Conservation (phyloP, 1,140 invertebrate species). For the Neodiprion fabricii region DNA sequence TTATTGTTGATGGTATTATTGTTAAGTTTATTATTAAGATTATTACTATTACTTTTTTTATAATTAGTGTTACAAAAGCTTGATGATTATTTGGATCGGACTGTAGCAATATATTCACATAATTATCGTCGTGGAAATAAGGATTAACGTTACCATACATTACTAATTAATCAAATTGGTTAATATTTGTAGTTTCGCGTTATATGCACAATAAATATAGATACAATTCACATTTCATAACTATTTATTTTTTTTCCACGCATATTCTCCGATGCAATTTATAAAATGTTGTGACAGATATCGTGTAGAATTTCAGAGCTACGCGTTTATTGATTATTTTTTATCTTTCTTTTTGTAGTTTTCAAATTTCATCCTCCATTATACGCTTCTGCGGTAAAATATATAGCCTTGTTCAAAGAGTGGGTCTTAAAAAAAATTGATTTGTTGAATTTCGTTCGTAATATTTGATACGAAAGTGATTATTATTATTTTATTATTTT, state of each 20-base stretch:
- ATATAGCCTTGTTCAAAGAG: not conserved
- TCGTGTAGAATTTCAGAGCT: not conserved
- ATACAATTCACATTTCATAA: not conserved
- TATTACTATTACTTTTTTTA: constrained; percentile 53
- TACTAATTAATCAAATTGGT: constrained; percentile 30
- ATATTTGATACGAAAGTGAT: too few relatives aligned
- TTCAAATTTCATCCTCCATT: not conserved
- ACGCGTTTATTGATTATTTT: not conserved
- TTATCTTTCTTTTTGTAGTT: not conserved
- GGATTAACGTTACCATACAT: constrained; percentile 51
- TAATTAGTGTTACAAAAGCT: constrained; percentile 60
- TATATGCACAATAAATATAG: constrained; percentile 8
- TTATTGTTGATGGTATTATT: constrained; percentile 4
- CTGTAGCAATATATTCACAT: constrained; percentile 60
- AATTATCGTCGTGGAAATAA: constrained; percentile 57
- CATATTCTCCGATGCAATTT: not conserved
- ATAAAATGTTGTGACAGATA: not conserved
- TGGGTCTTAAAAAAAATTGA: not conserved
- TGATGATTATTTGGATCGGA: constrained; percentile 60
- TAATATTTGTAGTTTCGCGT: constrained; percentile 25
- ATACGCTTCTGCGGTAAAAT: not conserved
- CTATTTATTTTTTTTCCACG: not conserved
- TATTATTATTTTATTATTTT: too few relatives aligned
- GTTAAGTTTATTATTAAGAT: constrained; percentile 37
- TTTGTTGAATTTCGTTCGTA: not conserved